Percentiles rank a stretch among this genome's conserved stretches.
Evolutionary conservation across 37 sponge, comb jelly and placozoan genomes (phyloP).

Genomic region (Petrosia ficiformis): DNA sequence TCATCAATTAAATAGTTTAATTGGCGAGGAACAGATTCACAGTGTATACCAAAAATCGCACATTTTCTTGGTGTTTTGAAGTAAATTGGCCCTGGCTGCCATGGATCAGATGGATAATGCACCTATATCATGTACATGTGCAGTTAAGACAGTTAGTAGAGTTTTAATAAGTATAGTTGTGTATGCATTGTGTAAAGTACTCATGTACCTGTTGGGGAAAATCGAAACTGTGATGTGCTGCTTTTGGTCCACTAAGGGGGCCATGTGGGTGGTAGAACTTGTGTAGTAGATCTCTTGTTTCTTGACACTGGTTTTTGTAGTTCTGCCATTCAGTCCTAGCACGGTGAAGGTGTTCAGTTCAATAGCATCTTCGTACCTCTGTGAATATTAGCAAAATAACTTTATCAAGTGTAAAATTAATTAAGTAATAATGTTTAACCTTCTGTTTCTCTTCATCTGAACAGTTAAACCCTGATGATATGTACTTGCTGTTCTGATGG

Average conservation of each 20-base stretch:
- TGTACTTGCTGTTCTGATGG: conserved; percentile 33
- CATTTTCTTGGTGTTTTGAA: conserved; percentile 61
- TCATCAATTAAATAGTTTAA: not conserved
- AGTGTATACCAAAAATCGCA: conserved; percentile 55
- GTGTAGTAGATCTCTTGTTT: not conserved
- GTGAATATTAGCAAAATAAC: not conserved
- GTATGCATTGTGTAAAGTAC: not conserved
- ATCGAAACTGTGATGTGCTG: conserved; percentile 45
- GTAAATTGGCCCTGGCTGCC: conserved; percentile 69
- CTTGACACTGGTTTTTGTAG: conserved; percentile 1
- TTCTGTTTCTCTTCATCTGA: conserved; percentile 39
- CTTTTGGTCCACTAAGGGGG: not conserved
- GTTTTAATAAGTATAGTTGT: not conserved
- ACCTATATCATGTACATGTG: too few species aligned
- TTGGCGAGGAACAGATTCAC: conserved; percentile 60
- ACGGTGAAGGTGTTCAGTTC: not conserved
- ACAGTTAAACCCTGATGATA: conserved; percentile 27
- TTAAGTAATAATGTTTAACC: conserved; percentile 2
- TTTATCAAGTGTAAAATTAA: not conserved
- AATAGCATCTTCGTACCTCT: conserved; percentile 28
- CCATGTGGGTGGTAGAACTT: not conserved
- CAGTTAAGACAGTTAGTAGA: too few species aligned
- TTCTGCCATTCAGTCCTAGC: conserved; percentile 17
- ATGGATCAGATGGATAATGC: conserved; percentile 53
- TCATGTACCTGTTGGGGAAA: conserved; percentile 34